phyloP scores from a whole-genome alignment of 2,888 invertebrate species.

The Cosmia pyralina region DNA sequence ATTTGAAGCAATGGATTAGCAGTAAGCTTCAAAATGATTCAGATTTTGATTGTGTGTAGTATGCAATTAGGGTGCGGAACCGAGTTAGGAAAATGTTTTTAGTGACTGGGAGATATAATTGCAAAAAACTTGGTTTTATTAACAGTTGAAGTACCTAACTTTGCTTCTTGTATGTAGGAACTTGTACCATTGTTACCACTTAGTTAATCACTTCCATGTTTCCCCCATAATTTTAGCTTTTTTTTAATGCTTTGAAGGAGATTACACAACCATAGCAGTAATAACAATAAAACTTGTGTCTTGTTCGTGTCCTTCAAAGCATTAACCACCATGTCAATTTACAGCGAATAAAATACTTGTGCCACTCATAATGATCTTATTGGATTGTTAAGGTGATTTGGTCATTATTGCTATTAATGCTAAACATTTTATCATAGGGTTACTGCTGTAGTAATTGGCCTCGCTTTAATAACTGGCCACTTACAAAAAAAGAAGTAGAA shows the following conservation, averaged over 20 bases:
- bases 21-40: too few species aligned
- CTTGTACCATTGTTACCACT: conserved; percentile 47
- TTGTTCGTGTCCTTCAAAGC: too few species aligned
- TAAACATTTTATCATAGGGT: too few species aligned
- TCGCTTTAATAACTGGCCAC: too few species aligned
- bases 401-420: too few species aligned
- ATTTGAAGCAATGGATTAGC: too few species aligned
- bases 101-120: background rate
- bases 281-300: too few species aligned
- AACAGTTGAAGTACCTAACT: conserved; percentile 1
- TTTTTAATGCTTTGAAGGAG: conserved; percentile 1
- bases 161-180: conserved; percentile 13
- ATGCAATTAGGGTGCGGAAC: background rate
- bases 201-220: conserved; percentile 26
- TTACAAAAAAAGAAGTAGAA: too few species aligned
- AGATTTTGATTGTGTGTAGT: too few species aligned
- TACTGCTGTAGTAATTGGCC: too few species aligned
- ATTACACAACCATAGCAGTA: too few species aligned
- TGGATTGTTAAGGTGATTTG: too few species aligned
- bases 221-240: conserved; percentile 10
- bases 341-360: background rate
- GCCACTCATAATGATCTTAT: background rate
- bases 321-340: conserved; percentile 1
- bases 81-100: conserved; percentile 3
- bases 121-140: conserved; percentile 23